Base-by-base conservation (phyloP, 2,888 invertebrate species). In the Mesoligia furuncula region DNA sequence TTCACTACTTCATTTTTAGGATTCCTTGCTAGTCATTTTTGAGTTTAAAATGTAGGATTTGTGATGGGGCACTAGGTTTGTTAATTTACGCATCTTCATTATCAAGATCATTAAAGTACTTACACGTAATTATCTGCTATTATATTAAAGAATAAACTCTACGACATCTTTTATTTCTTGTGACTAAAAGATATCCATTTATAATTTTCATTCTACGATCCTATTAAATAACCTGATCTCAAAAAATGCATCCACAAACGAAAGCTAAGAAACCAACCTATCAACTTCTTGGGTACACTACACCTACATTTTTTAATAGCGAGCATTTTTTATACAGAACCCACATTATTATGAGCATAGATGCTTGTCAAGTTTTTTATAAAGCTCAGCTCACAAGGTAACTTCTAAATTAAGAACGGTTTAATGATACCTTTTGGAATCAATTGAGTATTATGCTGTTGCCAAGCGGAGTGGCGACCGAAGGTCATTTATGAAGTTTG, bases 351-450 rank as follows among this genome's bases (percentile, higher is more conserved):
- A 85, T 81, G 83, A 85, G 80, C 85, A 87, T 88, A 87, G 90
- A 88, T 88, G 89, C 90, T 90, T 90, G 87, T 88, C 90, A 87
- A 84, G 87, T 84, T 86, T 89, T 88, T 90, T 89, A 87, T 85
- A 83, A 90, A 90, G 87, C 90, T 86, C 86, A 83, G 87, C 90
- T 88, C 87, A 89, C 92, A 90, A 91, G 91, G 92, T 90, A 91
- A 91, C 89, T 91, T 92, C 91, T 92, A 92, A 92, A 92, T 92
- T 91, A 91, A 92, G 91, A 92, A 91, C 89, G 85, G 90, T 91
- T 89, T 91, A 91, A 92, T 92, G 90, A 92, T 91, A 92, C 91
- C 92, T 92, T 92, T 91, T 90, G 90, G 90, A 90, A 90, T 91
- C 92, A 91, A 91, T 92, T 92, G 90, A 88, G 90, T 90, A 87